Conservation (phyloP, 2,888 invertebrate species). For the Cephus nigrinus region DNA sequence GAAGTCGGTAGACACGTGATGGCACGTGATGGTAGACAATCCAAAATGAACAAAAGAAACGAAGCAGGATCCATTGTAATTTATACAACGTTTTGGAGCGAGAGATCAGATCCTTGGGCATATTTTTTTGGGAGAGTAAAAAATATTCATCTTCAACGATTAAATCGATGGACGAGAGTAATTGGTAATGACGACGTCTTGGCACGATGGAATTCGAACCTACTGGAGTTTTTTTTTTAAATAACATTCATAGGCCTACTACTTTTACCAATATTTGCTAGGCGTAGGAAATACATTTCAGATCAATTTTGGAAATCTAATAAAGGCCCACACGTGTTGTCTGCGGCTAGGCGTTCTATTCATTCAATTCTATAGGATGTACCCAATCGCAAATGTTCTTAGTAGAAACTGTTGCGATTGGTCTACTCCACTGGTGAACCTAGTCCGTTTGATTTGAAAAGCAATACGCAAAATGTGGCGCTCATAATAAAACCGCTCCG, state of each 20-base stretch:
- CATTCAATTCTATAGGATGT: neutral
- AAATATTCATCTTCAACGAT: neutral
- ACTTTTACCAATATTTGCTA: neutral
- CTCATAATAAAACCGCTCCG: neutral
- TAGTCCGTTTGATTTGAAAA: neutral
- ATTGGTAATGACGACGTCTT: neutral
- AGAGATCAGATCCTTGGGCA: neutral
- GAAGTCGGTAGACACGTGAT: neutral
- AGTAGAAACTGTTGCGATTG: neutral
- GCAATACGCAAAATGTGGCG: neutral
- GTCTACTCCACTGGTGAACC: neutral
- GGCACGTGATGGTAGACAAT: neutral
- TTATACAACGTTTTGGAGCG: neutral
- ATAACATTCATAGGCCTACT: neutral
- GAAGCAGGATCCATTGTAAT: neutral
- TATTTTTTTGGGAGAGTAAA: neutral
- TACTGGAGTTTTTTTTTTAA: neutral
- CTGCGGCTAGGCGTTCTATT: neutral
- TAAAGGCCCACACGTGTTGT: neutral
- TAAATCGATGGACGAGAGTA: neutral
- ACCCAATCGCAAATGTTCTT: neutral
- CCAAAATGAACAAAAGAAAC: neutral
- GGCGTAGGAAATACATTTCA: neutral
- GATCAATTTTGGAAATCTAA: neutral
- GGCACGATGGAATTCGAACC: neutral